Evolutionary conservation across 1,140 invertebrate genomes (phyloP).

Genomic region (Orius insidiosus): DNA sequence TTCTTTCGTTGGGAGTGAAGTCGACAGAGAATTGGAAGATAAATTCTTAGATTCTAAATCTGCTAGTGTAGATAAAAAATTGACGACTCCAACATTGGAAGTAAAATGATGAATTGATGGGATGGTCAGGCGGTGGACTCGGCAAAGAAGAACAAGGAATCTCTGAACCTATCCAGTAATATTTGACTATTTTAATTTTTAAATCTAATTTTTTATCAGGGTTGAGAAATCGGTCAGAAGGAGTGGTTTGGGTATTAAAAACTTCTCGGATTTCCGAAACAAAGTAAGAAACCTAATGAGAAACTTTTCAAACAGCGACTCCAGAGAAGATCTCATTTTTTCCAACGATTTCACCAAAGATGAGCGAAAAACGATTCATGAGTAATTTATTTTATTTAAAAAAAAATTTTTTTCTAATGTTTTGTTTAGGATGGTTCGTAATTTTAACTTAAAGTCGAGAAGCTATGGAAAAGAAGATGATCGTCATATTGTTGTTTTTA

Average conservation of each 20-base stretch:
- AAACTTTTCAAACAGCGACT: conserved; percentile 32
- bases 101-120: conserved; percentile 60
- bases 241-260: conserved; percentile 25
- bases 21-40: conserved; percentile 6
- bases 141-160: conserved; percentile 50
- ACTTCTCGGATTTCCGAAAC: conserved; percentile 7
- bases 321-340: conserved; percentile 43
- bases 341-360: conserved; percentile 48
- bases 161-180: conserved; percentile 39
- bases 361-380: conserved; percentile 47
- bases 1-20: conserved; percentile 3
- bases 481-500: conserved; percentile 31
- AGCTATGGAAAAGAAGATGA: conserved; percentile 33
- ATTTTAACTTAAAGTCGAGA: conserved; percentile 32
- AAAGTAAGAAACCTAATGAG: conserved; percentile 18
- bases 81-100: conserved; percentile 36
- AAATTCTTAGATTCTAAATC: too few species aligned
- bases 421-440: conserved; percentile 24
- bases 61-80: background rate
- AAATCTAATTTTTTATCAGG: conserved; percentile 2
- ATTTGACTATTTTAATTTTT: conserved; percentile 14
- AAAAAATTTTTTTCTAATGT: conserved; percentile 7
- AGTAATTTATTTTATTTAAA: conserved; percentile 26
- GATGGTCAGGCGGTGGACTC: conserved; percentile 59
- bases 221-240: conserved; percentile 26